phyloP scores from a whole-genome alignment of 1,140 invertebrate genomes.

The Psilanteris sp. region DNA sequence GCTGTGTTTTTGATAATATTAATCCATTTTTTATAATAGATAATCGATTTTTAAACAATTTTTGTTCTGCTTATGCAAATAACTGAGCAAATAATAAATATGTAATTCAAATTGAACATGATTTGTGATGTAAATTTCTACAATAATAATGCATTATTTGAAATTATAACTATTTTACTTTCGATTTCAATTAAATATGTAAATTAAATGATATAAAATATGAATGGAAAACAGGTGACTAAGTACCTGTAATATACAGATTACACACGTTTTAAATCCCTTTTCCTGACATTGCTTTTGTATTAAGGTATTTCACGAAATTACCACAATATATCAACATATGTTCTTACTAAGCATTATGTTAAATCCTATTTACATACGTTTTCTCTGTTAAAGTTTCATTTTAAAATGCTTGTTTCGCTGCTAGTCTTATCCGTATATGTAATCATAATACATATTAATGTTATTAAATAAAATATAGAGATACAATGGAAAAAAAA shows the following conservation, averaged over 20 bases:
- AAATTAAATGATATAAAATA: constrained; percentile 14
- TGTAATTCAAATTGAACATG: no score
- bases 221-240: constrained; percentile 1
- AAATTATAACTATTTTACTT: no score
- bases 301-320: constrained; percentile 26
- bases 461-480: no score
- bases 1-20: no score
- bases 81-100: no score
- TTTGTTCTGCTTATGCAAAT: no score
- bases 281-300: constrained; percentile 19
- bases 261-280: constrained; percentile 29
- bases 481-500: not conserved
- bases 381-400: constrained; percentile 20
- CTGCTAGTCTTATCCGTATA: constrained; percentile 3
- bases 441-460: no score
- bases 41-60: no score
- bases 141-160: no score
- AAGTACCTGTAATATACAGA: constrained; percentile 20
- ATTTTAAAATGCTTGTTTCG: constrained; percentile 16
- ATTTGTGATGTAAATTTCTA: no score
- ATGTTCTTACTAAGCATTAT: constrained; percentile 48
- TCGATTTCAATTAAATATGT: no score
- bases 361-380: constrained; percentile 43
- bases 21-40: no score
- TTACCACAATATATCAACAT: constrained; percentile 38